Conservation (phyloP, 2,113 vertebrate species). For the Megaceryle maxima region DNA sequence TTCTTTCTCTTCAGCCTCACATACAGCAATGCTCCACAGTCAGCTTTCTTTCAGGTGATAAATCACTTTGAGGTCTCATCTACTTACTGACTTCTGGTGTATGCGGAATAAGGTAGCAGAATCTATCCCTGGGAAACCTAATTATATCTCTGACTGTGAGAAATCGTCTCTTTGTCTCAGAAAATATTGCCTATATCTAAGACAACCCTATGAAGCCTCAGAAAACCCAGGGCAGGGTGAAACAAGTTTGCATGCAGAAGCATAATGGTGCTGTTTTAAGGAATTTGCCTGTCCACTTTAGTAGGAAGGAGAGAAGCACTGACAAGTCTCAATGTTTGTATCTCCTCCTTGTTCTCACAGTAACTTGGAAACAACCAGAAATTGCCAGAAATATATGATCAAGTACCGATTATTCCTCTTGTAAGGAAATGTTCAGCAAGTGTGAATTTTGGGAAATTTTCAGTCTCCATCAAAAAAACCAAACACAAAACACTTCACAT, state of each 20-base stretch:
- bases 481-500: background rate
- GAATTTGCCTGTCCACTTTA: background rate
- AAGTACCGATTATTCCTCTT: background rate
- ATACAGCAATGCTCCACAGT: background rate
- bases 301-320: background rate
- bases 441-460: background rate
- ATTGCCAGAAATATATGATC: background rate
- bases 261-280: background rate
- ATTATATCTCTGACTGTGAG: slow-evolving; percentile 26
- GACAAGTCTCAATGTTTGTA: background rate
- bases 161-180: slow-evolving; percentile 46
- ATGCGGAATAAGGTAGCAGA: slow-evolving; percentile 28
- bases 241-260: background rate
- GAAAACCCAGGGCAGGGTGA: background rate
- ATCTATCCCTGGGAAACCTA: slow-evolving; percentile 44
- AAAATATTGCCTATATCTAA: slow-evolving; percentile 1
- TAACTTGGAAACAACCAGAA: background rate
- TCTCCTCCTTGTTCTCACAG: background rate
- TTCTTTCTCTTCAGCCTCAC: slow-evolving; percentile 1
- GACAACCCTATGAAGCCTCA: background rate
- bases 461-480: background rate
- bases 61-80: slow-evolving; percentile 55
- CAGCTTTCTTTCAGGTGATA: slow-evolving; percentile 39
- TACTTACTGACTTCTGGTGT: slow-evolving; percentile 26
- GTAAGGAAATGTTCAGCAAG: background rate